Percentiles rank a stretch among this genome's conserved stretches.
These are phyloP conservation scores for Rhimphoctona megacephalus DNA, from an alignment of 2,888 invertebrate species.

Conservation along the genomic window DNA sequence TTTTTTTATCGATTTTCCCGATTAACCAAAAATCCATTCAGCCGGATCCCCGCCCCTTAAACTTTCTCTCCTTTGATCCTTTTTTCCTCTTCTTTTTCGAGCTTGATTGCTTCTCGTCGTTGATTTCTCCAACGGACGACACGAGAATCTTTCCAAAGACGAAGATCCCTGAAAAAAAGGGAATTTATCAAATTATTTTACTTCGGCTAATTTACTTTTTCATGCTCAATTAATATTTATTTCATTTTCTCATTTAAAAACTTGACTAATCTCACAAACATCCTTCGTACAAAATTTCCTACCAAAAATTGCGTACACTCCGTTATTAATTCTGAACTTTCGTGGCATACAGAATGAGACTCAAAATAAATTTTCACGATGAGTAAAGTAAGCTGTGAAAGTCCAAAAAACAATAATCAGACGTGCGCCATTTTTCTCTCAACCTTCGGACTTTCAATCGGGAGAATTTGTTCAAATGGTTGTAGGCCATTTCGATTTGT, in stretches of 20 bases:
- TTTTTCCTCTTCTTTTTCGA: constrained; percentile 18
- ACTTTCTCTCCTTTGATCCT: background rate
- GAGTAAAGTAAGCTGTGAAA: too few relatives aligned
- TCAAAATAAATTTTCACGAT: too few relatives aligned
- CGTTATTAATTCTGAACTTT: too few relatives aligned
- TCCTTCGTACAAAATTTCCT: background rate
- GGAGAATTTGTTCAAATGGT: too few relatives aligned
- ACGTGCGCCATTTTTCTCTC: too few relatives aligned
- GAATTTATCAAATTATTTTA: background rate
- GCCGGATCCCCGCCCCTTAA: constrained; percentile 52
- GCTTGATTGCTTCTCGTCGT: constrained; percentile 20
- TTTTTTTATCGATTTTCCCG: constrained; percentile 21
- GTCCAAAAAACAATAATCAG: too few relatives aligned
- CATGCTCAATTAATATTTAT: background rate
- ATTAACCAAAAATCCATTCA: constrained; percentile 72
- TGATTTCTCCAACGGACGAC: constrained; percentile 39
- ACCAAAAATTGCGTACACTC: background rate
- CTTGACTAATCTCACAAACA: background rate
- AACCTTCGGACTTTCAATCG: too few relatives aligned
- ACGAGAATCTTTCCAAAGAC: constrained; percentile 45
- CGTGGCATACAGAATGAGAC: too few relatives aligned
- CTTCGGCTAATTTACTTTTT: background rate
- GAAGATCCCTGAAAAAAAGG: constrained; percentile 18
- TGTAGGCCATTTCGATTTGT: too few relatives aligned
- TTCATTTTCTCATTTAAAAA: background rate